phyloP scores from a whole-genome alignment of 2,888 invertebrate species.

The Drosophila pullipes region DNA sequence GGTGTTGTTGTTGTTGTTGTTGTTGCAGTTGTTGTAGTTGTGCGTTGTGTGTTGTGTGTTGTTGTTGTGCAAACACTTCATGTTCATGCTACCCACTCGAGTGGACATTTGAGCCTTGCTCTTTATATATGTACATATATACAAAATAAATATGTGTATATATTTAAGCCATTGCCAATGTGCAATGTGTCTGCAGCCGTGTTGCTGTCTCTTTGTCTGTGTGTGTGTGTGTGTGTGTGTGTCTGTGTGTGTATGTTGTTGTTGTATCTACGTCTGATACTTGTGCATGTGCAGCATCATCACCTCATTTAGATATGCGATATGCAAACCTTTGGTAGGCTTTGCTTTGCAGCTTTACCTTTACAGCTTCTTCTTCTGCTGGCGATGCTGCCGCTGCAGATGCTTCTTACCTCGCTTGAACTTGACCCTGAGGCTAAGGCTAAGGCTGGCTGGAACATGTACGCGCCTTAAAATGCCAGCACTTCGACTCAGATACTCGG shows the following conservation, averaged over 20 bases:
- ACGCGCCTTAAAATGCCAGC: conserved; percentile 76
- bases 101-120: conserved; percentile 78
- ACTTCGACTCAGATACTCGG: conserved; percentile 26
- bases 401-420: conserved; percentile 59
- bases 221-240: conserved; percentile 36
- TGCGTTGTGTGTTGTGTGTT: conserved; percentile 8
- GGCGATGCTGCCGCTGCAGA: conserved; percentile 27
- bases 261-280: conserved; percentile 73
- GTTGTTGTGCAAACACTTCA: conserved; percentile 80
- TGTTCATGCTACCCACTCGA: conserved; percentile 80
- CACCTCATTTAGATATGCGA: conserved; percentile 80
- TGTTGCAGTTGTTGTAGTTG: conserved; percentile 16
- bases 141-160: conserved; percentile 34
- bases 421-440: conserved; percentile 80
- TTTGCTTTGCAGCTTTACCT: conserved; percentile 42
- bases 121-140: conserved; percentile 39
- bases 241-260: conserved; percentile 27
- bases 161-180: conserved; percentile 54
- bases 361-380: conserved; percentile 26
- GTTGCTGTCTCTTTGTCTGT: conserved; percentile 36
- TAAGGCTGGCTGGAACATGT: conserved; percentile 74
- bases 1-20: conserved; percentile 28
- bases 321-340: conserved; percentile 73
- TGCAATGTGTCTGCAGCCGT: conserved; percentile 44
- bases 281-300: conserved; percentile 77